Evolutionary conservation across 2,888 invertebrate species (phyloP).

Genomic region (Alsophila aescularia): DNA sequence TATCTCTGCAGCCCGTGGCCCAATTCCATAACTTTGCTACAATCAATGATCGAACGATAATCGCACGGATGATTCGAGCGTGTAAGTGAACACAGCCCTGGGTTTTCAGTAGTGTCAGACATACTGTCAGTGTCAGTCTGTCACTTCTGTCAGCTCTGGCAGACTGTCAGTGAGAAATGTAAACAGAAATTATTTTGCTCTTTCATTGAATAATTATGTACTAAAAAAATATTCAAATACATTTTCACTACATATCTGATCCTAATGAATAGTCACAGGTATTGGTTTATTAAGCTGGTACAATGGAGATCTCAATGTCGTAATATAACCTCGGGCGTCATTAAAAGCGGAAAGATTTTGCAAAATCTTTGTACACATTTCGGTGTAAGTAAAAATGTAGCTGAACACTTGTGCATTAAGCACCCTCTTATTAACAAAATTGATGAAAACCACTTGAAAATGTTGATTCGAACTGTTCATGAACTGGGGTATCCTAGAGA

Average conservation of each 20-base stretch:
- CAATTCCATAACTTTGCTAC: too few relatives aligned
- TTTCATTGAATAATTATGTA: too few relatives aligned
- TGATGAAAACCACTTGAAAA: conserved; percentile 49
- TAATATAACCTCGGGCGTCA: conserved; percentile 6
- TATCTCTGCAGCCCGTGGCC: too few relatives aligned
- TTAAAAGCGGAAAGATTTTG: conserved; percentile 30
- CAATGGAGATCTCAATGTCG: conserved; percentile 21
- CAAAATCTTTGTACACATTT: conserved; percentile 59
- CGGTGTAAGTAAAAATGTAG: conserved; percentile 57
- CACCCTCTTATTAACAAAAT: conserved; percentile 65
- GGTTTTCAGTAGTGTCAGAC: too few relatives aligned
- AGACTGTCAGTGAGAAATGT: too few relatives aligned
- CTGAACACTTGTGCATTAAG: conserved; percentile 63
- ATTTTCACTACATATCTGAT: not conserved
- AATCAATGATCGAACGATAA: too few relatives aligned
- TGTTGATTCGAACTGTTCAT: conserved; percentile 53
- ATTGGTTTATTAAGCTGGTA: conserved; percentile 5
- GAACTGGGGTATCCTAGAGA: conserved; percentile 60
- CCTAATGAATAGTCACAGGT: conserved; percentile 28
- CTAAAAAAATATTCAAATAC: not conserved
- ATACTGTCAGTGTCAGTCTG: too few relatives aligned
- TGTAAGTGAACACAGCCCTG: too few relatives aligned
- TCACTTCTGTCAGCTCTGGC: too few relatives aligned
- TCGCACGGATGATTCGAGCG: too few relatives aligned
- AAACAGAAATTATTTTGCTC: too few relatives aligned